These are phyloP conservation scores for Ferrisia virgata DNA, from an alignment of 2,888 invertebrate genomes.

Conservation along the genomic window DNA sequence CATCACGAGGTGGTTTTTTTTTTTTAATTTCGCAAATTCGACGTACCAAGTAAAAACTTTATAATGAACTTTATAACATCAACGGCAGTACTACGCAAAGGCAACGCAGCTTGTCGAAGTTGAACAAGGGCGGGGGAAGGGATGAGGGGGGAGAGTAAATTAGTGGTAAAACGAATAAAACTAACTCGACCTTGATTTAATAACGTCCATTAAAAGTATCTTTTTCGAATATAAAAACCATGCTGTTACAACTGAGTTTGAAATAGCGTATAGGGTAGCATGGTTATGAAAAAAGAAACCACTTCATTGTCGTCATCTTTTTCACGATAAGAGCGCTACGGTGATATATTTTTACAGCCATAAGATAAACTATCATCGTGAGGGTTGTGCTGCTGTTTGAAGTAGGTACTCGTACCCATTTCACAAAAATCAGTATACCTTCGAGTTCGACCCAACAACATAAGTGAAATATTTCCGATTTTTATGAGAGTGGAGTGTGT, in stretches of 20 bases:
- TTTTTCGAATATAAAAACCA: neutral
- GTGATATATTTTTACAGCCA: neutral
- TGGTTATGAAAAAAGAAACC: neutral
- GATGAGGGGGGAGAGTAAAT: neutral
- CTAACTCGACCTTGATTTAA: neutral
- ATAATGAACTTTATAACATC: neutral
- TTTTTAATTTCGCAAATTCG: neutral
- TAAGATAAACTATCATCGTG: neutral
- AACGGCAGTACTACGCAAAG: neutral
- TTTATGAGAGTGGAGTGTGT: too few relatives aligned
- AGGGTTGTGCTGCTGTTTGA: neutral
- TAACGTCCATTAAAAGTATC: conserved; percentile 3
- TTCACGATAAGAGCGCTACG: too few relatives aligned
- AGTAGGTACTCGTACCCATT: too few relatives aligned
- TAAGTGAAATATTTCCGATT: neutral
- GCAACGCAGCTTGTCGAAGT: neutral
- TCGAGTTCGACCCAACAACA: neutral
- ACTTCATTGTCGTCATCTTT: neutral
- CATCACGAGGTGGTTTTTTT: neutral
- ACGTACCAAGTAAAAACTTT: neutral
- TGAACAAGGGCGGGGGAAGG: neutral
- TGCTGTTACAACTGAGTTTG: neutral
- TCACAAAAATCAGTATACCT: neutral
- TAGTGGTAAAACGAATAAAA: neutral
- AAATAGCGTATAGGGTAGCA: neutral